phyloP scores from a whole-genome alignment of 1,140 invertebrate species.

The Rhopalosiphum padi region DNA sequence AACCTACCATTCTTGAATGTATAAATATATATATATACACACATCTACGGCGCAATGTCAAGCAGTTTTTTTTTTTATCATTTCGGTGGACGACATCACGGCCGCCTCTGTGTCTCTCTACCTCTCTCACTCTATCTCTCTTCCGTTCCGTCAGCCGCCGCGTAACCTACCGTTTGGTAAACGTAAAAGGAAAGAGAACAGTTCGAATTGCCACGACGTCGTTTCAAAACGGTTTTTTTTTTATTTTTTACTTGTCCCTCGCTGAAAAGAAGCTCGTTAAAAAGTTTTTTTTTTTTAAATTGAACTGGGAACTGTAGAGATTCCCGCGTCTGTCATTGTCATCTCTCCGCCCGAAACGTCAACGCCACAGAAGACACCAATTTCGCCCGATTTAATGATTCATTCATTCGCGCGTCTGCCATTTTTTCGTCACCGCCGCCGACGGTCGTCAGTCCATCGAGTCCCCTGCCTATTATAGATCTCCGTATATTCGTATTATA shows the following conservation, averaged over 20 bases:
- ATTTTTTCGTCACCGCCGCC: neutral
- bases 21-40: neutral
- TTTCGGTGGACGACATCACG: neutral
- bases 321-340: slow-evolving; percentile 54
- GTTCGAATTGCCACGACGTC: slow-evolving; percentile 30
- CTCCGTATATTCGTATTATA: neutral
- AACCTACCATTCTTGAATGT: neutral
- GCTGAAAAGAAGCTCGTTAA: slow-evolving; percentile 54
- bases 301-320: slow-evolving; percentile 40
- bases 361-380: slow-evolving; percentile 58
- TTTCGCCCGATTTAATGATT: slow-evolving; percentile 55
- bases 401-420: slow-evolving; percentile 44
- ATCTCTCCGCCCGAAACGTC: slow-evolving; percentile 52
- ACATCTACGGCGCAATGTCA: neutral
- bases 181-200: neutral
- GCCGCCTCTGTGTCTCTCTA: neutral
- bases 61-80: slow-evolving; percentile 46
- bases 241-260: neutral
- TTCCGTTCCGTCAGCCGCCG: neutral
- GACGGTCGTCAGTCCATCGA: neutral
- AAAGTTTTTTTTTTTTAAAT: slow-evolving; percentile 53
- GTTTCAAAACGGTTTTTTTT: slow-evolving; percentile 28
- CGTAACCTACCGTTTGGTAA: slow-evolving; percentile 8
- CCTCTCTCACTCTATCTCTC: neutral
- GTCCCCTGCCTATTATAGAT: neutral